phyloP scores from a whole-genome alignment of 30 jellyfish, hydroid and myxozoan species.

The Turritopsis dohrnii region DNA sequence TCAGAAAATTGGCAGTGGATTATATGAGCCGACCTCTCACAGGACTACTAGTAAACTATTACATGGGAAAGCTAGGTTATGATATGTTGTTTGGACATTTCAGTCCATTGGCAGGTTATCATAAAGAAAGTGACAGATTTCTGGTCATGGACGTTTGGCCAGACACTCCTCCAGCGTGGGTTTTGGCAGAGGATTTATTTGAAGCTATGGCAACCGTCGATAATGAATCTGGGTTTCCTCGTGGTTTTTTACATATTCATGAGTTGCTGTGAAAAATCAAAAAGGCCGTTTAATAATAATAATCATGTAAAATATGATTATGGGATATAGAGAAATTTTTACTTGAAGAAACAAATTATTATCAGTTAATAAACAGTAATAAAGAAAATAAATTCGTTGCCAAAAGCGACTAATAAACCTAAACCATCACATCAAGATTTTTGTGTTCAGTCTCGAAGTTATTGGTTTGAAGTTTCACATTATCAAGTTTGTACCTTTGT shows the following conservation, averaged over 20 bases:
- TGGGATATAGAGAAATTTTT: background rate
- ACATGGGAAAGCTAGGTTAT: constrained; percentile 53
- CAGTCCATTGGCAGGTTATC: constrained; percentile 68
- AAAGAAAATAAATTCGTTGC: no score
- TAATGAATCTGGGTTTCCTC: constrained; percentile 26
- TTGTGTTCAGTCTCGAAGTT: no score
- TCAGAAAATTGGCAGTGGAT: background rate
- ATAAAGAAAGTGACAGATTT: constrained; percentile 30
- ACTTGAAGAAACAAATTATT: no score
- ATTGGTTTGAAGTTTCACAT: no score
- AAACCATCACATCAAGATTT: no score
- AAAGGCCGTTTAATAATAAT: background rate
- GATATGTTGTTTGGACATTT: constrained; percentile 37
- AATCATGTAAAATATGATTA: background rate
- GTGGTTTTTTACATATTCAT: constrained; percentile 41
- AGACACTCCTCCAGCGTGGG: constrained; percentile 76
- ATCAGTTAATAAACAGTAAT: no score
- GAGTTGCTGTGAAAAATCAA: background rate
- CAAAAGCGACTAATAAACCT: no score
- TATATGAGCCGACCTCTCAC: background rate
- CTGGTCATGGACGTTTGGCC: constrained; percentile 68
- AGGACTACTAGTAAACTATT: constrained; percentile 36
- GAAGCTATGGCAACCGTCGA: constrained; percentile 50
- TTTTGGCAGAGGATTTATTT: constrained; percentile 16
- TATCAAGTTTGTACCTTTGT: no score